A percentile compares a stretch with the other conserved stretches of the same genome.
phyloP scores from a whole-genome alignment of 2,888 invertebrate genomes.

The Nemapogon koenigi region DNA sequence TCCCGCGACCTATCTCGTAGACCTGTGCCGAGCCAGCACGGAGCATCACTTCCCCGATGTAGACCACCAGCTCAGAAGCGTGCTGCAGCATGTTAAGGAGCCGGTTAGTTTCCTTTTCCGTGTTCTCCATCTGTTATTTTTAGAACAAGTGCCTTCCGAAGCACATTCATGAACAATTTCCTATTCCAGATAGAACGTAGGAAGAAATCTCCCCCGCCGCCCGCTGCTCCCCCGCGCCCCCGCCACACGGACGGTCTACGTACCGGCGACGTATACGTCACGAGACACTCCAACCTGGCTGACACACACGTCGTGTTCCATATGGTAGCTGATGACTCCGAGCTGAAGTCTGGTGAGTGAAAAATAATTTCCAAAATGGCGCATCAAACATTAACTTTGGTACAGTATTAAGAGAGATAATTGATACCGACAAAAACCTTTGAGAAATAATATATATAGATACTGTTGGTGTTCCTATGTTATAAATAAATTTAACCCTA shows the following conservation, averaged over 20 bases:
- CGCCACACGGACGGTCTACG: constrained; percentile 67
- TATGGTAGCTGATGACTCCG: constrained; percentile 86
- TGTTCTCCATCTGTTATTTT: too few species aligned
- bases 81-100: constrained; percentile 63
- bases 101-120: too few species aligned
- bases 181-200: too few species aligned
- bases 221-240: constrained; percentile 38
- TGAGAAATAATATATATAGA: too few species aligned
- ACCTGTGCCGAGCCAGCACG: constrained; percentile 55
- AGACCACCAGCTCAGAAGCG: constrained; percentile 82
- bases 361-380: neutral
- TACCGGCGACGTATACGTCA: constrained; percentile 86
- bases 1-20: constrained; percentile 72
- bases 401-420: too few species aligned
- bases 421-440: too few species aligned
- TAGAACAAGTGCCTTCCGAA: too few species aligned
- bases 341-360: constrained; percentile 52
- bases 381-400: too few species aligned
- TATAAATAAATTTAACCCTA: too few species aligned
- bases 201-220: too few species aligned
- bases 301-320: constrained; percentile 97
- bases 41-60: constrained; percentile 94
- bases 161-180: too few species aligned
- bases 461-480: too few species aligned
- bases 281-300: constrained; percentile 91